Evolutionary conservation across 1,140 invertebrate genomes (phyloP), one percentile per base, ranked within the genome.

Genomic region (Agrilus planipennis): DNA sequence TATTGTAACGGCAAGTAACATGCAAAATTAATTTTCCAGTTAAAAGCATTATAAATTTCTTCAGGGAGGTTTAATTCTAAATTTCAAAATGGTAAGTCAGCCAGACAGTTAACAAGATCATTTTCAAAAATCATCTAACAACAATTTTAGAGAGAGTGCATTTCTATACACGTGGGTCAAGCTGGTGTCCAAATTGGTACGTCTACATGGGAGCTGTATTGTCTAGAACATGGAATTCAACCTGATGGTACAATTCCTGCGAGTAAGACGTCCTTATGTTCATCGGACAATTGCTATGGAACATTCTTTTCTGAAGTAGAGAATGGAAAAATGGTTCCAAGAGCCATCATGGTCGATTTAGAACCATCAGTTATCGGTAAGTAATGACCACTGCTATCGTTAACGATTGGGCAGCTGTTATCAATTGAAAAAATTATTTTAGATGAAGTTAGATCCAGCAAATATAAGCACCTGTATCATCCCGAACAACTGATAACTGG

Each of bases 181-280:
- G 85, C 85, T 16, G 86, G 86, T 32, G 81, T 88, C 27, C 87
- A 90, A 65, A 87, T 89, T 57, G 85, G 85, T 31, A 84, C 83
- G 63, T 76, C 80, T 14, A 76, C 73, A 50, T 81, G 77, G 77
- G 83, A 89, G 63, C 69, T 89, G 28, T 89, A 86, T 64, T 88
- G 85, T 58, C 61, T 88, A 27, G 85, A 89, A 59, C 85, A 88
- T 62, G 81, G 81, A 22, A 85, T 88, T 51, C 68, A 76, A 45
- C 75, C 76, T 2, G 79, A 86, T 61, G 84, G 55, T 20, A 73
- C 71, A 3, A 61, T 75, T 54, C 65, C 67, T 3, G 49, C 58
- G 0, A 32, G 30, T 4, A 62, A 64, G 46, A 59, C 58, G 10
- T 49, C 57, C 3, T 58, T 65, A 38, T 54, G 16, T 2, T 42